Percentiles rank a stretch among this genome's conserved stretches.
These are phyloP conservation scores for Lasioglossum villosulum DNA, from an alignment of 2,888 invertebrate genomes.

Conservation along the genomic window DNA sequence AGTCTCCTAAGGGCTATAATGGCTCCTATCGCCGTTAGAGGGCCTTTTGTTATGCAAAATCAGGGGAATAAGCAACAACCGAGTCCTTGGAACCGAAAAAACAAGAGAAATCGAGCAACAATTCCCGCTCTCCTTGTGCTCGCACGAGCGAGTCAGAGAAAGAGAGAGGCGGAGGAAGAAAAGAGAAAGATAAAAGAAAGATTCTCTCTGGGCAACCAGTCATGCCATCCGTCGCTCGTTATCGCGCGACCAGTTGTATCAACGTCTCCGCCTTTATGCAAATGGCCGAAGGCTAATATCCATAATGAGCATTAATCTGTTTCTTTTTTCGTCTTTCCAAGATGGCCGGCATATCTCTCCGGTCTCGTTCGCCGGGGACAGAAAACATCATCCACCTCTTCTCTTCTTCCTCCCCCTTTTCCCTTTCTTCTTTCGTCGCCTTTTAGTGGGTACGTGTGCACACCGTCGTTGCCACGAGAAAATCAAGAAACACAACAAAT, in stretches of 20 bases:
- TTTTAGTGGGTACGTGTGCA: conserved; percentile 2
- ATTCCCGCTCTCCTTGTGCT: conserved; percentile 4
- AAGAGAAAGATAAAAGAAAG: conserved; percentile 43
- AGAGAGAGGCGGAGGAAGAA: conserved; percentile 14
- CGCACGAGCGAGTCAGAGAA: background rate
- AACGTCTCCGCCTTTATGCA: conserved; percentile 79
- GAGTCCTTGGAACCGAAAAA: background rate
- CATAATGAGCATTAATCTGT: conserved; percentile 81
- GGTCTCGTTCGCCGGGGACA: conserved; percentile 35
- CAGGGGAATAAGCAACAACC: too few species aligned
- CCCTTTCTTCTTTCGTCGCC: background rate
- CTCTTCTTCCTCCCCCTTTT: background rate
- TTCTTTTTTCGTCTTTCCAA: conserved; percentile 60
- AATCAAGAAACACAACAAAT: conserved; percentile 11
- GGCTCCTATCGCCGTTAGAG: background rate
- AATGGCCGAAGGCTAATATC: conserved; percentile 78
- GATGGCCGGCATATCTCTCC: conserved; percentile 70
- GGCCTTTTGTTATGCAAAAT: conserved; percentile 12
- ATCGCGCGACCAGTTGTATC: conserved; percentile 78
- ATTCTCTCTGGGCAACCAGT: conserved; percentile 49
- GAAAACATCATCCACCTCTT: conserved; percentile 10
- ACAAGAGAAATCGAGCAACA: conserved; percentile 4
- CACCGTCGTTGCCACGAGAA: background rate
- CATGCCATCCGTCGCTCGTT: conserved; percentile 70
- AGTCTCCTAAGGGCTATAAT: background rate